Conservation (phyloP, 2,113 vertebrate genomes). For the Scophthalmus maximus region DNA sequence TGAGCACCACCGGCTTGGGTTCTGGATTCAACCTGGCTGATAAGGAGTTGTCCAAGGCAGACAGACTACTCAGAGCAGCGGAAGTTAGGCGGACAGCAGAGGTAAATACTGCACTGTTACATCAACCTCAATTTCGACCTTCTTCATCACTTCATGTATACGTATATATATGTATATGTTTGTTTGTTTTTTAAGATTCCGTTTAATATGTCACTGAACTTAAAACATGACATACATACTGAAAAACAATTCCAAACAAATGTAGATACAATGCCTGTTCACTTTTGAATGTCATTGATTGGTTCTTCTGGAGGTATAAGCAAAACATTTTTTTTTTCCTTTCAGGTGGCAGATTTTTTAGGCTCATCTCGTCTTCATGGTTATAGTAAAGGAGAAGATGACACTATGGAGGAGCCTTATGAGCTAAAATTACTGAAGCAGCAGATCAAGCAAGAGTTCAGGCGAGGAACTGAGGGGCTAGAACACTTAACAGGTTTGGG, state of each 20-base stretch:
- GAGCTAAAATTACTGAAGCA: slow-evolving; percentile 97
- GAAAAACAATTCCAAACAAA: neutral
- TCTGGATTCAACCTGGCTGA: slow-evolving; percentile 93
- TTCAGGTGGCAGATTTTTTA: slow-evolving; percentile 83
- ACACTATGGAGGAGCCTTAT: slow-evolving; percentile 98
- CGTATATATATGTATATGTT: neutral
- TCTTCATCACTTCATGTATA: neutral
- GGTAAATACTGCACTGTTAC: slow-evolving; percentile 73
- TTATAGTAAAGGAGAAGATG: slow-evolving; percentile 95
- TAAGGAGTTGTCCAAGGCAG: slow-evolving; percentile 94
- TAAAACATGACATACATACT: neutral
- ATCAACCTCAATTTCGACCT: neutral
- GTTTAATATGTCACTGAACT: neutral
- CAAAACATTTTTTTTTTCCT: slow-evolving; percentile 68
- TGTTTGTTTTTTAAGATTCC: neutral
- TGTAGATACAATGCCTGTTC: neutral
- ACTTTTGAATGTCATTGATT: neutral
- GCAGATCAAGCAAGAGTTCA: slow-evolving; percentile 98
- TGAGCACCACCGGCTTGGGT: slow-evolving; percentile 85
- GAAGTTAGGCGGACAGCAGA: slow-evolving; percentile 92
- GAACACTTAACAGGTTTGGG: slow-evolving; percentile 92
- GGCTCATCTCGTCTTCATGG: slow-evolving; percentile 88
- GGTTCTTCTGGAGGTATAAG: no score
- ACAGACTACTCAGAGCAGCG: slow-evolving; percentile 90
- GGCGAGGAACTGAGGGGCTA: slow-evolving; percentile 91